Conservation (phyloP, 1,140 invertebrate species). For the Adelges cooleyi region DNA sequence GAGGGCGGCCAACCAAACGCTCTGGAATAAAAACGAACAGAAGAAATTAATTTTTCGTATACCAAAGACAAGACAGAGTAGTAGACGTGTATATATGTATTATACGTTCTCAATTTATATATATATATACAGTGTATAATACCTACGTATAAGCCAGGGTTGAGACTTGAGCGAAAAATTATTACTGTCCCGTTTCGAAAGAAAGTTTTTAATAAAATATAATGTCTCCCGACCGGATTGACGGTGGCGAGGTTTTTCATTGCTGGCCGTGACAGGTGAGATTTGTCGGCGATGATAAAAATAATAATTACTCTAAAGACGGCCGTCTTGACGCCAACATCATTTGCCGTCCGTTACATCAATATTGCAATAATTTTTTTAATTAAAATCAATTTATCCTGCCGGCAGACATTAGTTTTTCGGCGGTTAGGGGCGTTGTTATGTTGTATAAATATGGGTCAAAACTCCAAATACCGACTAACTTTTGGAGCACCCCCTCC, state of each 20-base stretch:
- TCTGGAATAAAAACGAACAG: neutral
- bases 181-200: neutral
- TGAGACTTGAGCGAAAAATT: conserved; percentile 7
- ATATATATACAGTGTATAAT: neutral
- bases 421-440: too few relatives aligned
- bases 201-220: conserved; percentile 24
- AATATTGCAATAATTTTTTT: too few relatives aligned
- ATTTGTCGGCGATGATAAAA: conserved; percentile 14
- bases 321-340: too few relatives aligned
- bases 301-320: conserved; percentile 22
- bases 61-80: neutral
- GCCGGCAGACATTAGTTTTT: too few relatives aligned
- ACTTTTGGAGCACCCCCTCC: too few relatives aligned
- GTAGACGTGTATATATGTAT: too few relatives aligned
- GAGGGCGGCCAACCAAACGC: neutral
- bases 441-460: too few relatives aligned
- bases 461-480: too few relatives aligned
- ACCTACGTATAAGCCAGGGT: too few relatives aligned
- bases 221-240: neutral
- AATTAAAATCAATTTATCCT: too few relatives aligned
- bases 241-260: neutral
- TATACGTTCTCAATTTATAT: too few relatives aligned
- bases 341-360: too few relatives aligned
- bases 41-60: conserved; percentile 14
- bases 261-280: neutral